Evolutionary conservation across 2,797 vertebrate genomes (phyloP).

Genomic region (Cossypha polioptera): DNA sequence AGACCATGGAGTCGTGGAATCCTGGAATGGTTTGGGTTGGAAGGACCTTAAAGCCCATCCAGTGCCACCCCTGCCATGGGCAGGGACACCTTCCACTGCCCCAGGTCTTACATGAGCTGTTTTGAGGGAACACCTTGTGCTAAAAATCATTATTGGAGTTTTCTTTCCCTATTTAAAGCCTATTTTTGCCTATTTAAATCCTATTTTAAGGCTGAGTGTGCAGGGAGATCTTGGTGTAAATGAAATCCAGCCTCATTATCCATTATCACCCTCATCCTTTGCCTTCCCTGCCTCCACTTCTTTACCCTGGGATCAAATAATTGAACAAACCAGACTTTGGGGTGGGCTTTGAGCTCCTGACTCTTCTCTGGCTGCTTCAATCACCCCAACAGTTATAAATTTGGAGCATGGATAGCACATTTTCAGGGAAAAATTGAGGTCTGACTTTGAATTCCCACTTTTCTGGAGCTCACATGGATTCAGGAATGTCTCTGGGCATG

Average conservation of each 20-base stretch:
- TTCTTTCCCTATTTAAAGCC: background rate
- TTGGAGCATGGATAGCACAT: rapidly evolving
- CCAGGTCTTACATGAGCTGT: rapidly evolving
- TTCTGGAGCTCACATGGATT: background rate
- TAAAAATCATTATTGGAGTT: background rate
- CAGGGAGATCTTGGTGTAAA: background rate
- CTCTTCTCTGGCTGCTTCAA: background rate
- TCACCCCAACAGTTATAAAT: background rate
- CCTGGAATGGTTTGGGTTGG: background rate
- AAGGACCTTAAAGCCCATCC: background rate
- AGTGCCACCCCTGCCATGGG: background rate
- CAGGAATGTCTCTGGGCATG: background rate
- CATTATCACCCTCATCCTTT: background rate
- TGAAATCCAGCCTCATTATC: background rate
- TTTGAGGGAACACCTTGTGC: background rate
- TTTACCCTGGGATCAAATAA: background rate
- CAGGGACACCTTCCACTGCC: background rate
- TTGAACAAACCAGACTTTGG: background rate
- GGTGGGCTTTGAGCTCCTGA: background rate
- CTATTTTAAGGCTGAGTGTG: background rate
- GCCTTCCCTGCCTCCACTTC: background rate
- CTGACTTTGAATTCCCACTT: background rate
- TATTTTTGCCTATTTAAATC: background rate
- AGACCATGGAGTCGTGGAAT: background rate
- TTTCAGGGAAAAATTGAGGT: background rate